Percentiles rank a stretch among this genome's conserved stretches.
phyloP scores from a whole-genome alignment of 2,113 vertebrate species.

The Rallus limicola region DNA sequence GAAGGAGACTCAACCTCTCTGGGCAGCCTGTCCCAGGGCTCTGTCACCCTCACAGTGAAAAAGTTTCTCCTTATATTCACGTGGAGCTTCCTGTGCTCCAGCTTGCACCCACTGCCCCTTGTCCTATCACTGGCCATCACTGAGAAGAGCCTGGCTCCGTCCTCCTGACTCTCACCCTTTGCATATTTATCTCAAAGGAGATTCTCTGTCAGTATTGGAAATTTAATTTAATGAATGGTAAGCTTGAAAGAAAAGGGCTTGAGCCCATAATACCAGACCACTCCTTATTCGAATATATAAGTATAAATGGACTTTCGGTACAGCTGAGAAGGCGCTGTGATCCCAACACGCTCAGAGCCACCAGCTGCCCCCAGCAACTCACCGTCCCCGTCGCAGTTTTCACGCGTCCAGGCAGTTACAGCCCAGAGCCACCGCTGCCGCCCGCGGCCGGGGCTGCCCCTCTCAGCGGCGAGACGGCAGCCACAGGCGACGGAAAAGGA shows the following conservation, averaged over 20 bases:
- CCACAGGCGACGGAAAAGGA: fast-evolving
- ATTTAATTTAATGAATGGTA: background rate
- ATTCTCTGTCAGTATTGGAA: background rate
- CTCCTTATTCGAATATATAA: too few relatives aligned
- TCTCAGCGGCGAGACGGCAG: too few relatives aligned
- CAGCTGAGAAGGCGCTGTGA: fast-evolving
- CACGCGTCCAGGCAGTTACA: background rate
- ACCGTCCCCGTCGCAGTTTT: fast-evolving
- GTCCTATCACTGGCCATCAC: too few relatives aligned
- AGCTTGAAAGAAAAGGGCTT: background rate
- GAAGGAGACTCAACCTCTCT: too few relatives aligned
- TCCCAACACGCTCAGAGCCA: background rate
- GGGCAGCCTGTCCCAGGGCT: too few relatives aligned
- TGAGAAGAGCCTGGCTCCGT: too few relatives aligned
- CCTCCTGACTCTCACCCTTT: too few relatives aligned
- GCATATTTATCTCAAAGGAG: background rate
- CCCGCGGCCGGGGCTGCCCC: fast-evolving
- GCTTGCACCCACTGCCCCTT: too few relatives aligned
- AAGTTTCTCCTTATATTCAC: too few relatives aligned
- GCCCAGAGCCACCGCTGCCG: fast-evolving
- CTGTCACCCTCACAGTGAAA: too few relatives aligned
- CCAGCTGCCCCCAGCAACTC: too few relatives aligned
- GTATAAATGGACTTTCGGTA: background rate
- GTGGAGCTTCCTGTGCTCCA: too few relatives aligned
- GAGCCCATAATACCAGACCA: fast-evolving